Percentiles rank a stretch among this genome's conserved stretches.
phyloP scores from a whole-genome alignment of 2,797 vertebrate species.

The Pseudomugil gertrudae region DNA sequence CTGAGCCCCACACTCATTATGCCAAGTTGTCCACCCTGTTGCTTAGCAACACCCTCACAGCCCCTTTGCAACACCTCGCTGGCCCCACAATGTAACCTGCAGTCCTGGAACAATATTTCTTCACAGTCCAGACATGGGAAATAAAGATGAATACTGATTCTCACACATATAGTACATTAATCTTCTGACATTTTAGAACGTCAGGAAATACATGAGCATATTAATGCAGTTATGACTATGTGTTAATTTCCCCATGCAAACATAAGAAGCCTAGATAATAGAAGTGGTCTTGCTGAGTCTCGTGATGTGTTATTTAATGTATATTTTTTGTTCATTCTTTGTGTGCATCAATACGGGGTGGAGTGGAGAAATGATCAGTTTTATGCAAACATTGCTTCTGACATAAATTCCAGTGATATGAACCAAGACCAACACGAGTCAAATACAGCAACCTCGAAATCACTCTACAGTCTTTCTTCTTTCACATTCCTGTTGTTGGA shows the following conservation, averaged over 20 bases:
- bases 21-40: constrained; percentile 75
- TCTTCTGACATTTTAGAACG: no score
- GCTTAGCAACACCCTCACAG: constrained; percentile 71
- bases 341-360: constrained; percentile 43
- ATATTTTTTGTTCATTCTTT: constrained; percentile 61
- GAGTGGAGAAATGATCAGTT: constrained; percentile 18
- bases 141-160: constrained; percentile 27
- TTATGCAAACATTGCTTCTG: constrained; percentile 37
- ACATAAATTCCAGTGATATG: constrained; percentile 32
- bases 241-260: constrained; percentile 22
- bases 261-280: constrained; percentile 66
- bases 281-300: constrained; percentile 72
- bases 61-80: constrained; percentile 74
- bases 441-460: constrained; percentile 17
- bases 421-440: constrained; percentile 20
- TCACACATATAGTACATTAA: constrained; percentile 2
- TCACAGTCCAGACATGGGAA: constrained; percentile 43
- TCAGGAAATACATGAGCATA: constrained; percentile 47
- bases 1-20: constrained; percentile 77
- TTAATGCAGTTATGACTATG: constrained; percentile 28
- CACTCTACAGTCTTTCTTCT: background rate
- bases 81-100: constrained; percentile 59
- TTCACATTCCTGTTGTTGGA: constrained; percentile 1
- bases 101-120: constrained; percentile 49
- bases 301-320: constrained; percentile 38